Conservation (phyloP, 2,797 vertebrate genomes). For the Dendrocincla fuliginosa region DNA sequence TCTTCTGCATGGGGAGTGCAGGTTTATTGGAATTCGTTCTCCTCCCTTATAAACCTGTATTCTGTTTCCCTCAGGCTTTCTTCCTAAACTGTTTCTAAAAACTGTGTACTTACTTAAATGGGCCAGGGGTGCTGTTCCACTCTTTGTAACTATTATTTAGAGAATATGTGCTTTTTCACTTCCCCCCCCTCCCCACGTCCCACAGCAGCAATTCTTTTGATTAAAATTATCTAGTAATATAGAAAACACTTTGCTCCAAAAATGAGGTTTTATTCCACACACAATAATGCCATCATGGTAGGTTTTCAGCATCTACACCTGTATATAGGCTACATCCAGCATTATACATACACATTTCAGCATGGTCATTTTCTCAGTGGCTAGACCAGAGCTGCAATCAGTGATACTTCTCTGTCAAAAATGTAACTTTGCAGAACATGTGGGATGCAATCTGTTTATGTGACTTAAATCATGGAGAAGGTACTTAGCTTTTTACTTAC, state of each 20-base stretch:
- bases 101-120: background rate
- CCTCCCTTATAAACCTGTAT: background rate
- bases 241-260: background rate
- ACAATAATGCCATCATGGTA: background rate
- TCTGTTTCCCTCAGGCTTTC: background rate
- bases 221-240: background rate
- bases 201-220: background rate
- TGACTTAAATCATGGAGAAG: background rate
- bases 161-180: background rate
- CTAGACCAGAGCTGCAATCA: background rate
- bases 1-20: background rate
- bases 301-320: background rate
- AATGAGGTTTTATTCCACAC: background rate
- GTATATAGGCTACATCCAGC: background rate
- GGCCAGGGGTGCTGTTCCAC: background rate
- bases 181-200: fast-evolving
- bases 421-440: background rate
- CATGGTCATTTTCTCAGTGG: background rate
- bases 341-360: background rate
- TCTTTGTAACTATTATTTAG: background rate
- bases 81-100: background rate
- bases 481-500: background rate
- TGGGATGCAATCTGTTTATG: background rate
- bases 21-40: background rate
- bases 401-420: background rate